Conservation (phyloP, 2,113 vertebrate genomes). For the Indicator indicator region DNA sequence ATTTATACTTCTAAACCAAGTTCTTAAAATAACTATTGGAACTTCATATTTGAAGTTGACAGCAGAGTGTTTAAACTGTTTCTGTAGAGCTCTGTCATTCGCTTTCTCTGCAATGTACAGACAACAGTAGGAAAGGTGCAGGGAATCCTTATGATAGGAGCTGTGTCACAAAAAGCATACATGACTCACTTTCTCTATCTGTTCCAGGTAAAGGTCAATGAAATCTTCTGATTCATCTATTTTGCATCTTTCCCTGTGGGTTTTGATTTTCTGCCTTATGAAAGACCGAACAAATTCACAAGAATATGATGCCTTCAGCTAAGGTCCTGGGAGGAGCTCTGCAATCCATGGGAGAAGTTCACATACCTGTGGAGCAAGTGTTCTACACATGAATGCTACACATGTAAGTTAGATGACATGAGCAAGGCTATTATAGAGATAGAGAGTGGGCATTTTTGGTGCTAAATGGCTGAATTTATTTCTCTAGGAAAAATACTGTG, state of each 20-base stretch:
- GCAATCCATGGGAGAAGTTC: not conserved
- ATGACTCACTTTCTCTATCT: constrained; percentile 62
- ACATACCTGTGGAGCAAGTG: constrained; percentile 4
- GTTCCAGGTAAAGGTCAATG: constrained; percentile 66
- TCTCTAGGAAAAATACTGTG: not conserved
- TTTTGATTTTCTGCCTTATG: constrained; percentile 46
- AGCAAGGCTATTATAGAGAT: not conserved
- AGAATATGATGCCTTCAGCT: not conserved
- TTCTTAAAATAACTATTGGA: not conserved
- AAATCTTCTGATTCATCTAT: constrained; percentile 42
- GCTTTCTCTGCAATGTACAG: not conserved
- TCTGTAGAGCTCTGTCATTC: not conserved
- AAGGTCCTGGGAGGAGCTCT: not conserved
- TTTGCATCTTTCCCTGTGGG: not conserved
- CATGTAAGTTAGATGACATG: not conserved
- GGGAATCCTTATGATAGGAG: fast-evolving
- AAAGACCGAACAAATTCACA: constrained; percentile 13
- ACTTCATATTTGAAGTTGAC: not conserved
- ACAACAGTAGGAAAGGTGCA: not conserved
- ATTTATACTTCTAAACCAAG: not conserved
- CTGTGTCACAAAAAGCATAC: too few species aligned
- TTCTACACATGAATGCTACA: not conserved
- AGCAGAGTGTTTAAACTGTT: not conserved
- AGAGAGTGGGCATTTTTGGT: not conserved
- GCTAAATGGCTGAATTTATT: not conserved